Conservation (phyloP, 1,140 invertebrate species). For the Diploscapter pachys region DNA sequence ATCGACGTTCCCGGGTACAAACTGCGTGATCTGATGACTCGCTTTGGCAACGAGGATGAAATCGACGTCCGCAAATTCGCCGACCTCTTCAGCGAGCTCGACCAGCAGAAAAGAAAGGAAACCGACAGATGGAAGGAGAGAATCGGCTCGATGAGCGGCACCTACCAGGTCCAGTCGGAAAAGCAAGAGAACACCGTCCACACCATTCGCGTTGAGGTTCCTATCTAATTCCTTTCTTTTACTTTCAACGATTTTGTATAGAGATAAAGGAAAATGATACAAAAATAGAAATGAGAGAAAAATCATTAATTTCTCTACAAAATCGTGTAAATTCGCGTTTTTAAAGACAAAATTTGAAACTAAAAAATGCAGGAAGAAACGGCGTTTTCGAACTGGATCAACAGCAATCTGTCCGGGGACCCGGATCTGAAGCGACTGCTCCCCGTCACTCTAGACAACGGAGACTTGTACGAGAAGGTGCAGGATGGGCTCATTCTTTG, state of each 20-base stretch:
- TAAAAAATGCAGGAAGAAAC: constrained; percentile 75
- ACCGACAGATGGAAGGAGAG: constrained; percentile 85
- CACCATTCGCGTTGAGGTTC: constrained; percentile 59
- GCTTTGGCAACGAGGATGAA: constrained; percentile 33
- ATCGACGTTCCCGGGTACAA: constrained; percentile 56
- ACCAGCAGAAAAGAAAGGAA: constrained; percentile 82
- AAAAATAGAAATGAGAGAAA: not conserved
- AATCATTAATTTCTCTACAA: not conserved
- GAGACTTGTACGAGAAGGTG: constrained; percentile 83
- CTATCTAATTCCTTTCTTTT: not conserved
- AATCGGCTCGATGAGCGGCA: constrained; percentile 78
- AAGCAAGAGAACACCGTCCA: constrained; percentile 71
- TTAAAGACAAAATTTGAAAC: constrained; percentile 54
- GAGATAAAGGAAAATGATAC: not conserved
- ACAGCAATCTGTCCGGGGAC: constrained; percentile 81
- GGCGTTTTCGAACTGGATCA: constrained; percentile 98
- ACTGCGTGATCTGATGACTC: constrained; percentile 47
- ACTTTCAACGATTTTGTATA: not conserved
- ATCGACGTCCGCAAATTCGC: constrained; percentile 47
- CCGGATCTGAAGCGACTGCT: constrained; percentile 81
- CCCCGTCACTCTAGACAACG: constrained; percentile 84
- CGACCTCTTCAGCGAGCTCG: constrained; percentile 76
- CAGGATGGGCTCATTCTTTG: constrained; percentile 94
- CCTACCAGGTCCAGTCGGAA: constrained; percentile 88
- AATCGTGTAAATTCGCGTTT: too few relatives aligned